Conservation (phyloP, 2,797 vertebrate species). For the Bovichtus diacanthus region DNA sequence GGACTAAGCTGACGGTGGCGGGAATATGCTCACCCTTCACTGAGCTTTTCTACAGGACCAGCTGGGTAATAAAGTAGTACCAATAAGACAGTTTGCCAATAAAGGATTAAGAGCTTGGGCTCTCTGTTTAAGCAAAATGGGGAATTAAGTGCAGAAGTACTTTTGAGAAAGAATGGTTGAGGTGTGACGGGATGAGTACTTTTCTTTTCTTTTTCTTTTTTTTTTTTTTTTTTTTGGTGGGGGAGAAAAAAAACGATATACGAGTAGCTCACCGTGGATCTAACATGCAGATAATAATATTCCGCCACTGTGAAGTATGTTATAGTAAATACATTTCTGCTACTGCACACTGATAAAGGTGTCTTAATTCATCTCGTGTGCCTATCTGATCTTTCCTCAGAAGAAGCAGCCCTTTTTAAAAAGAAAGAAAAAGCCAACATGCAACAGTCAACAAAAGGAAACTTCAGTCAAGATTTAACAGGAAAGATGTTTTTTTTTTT, state of each 20-base stretch:
- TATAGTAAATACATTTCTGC: neutral
- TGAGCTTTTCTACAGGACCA: conserved; percentile 12
- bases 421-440: neutral
- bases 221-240: neutral
- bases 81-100: conserved; percentile 63
- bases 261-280: neutral
- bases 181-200: conserved; percentile 3
- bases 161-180: conserved; percentile 24
- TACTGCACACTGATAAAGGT: neutral
- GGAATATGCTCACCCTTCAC: conserved; percentile 20
- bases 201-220: neutral
- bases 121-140: conserved; percentile 50
- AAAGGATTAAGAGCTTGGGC: conserved; percentile 54
- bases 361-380: neutral
- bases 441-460: neutral
- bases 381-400: neutral
- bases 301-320: neutral
- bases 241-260: neutral
- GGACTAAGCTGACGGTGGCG: conserved; percentile 14
- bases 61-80: conserved; percentile 39
- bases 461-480: neutral
- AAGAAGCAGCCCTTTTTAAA: neutral
- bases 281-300: neutral
- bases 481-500: neutral
- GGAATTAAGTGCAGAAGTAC: conserved; percentile 36